These are phyloP conservation scores for Zaprionus ornatus DNA, from an alignment of 1,140 invertebrate species.

Conservation along the genomic window DNA sequence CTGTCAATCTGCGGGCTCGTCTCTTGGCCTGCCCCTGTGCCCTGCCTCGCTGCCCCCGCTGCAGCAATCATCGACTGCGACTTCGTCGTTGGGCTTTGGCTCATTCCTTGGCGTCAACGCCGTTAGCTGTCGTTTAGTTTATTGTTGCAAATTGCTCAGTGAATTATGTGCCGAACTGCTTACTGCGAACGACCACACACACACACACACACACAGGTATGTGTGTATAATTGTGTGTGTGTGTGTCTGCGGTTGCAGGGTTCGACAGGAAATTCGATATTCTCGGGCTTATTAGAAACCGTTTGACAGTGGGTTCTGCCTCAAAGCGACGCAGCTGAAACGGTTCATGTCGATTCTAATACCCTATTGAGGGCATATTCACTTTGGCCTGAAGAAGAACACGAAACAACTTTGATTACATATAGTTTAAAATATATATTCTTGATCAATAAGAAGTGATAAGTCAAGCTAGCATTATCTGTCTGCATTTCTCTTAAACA, in stretches of 20 bases:
- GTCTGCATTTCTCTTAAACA: no score
- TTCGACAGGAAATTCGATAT: conserved; percentile 74
- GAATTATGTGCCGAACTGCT: conserved; percentile 80
- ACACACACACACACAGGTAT: conserved; percentile 30
- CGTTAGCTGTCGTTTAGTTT: conserved; percentile 81
- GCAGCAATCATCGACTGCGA: conserved; percentile 54
- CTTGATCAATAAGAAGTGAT: no score
- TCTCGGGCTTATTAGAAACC: conserved; percentile 64
- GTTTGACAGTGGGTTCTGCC: conserved; percentile 44
- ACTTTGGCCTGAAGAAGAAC: not conserved
- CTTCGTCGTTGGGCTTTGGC: conserved; percentile 31
- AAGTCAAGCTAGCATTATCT: no score
- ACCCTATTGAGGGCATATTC: not conserved
- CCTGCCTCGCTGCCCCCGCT: conserved; percentile 1
- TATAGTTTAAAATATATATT: no score
- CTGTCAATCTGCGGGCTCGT: conserved; percentile 72
- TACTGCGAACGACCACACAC: conserved; percentile 75
- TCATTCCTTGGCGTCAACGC: conserved; percentile 78
- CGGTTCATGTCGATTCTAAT: conserved; percentile 18
- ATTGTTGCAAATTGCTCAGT: conserved; percentile 80
- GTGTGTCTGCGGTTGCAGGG: conserved; percentile 36
- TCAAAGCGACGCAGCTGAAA: conserved; percentile 18
- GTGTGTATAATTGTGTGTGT: not conserved
- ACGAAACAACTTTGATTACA: no score
- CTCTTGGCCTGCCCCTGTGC: conserved; percentile 41